phyloP scores from a whole-genome alignment of 2,797 vertebrate genomes.

The Tachyglossus aculeatus region DNA sequence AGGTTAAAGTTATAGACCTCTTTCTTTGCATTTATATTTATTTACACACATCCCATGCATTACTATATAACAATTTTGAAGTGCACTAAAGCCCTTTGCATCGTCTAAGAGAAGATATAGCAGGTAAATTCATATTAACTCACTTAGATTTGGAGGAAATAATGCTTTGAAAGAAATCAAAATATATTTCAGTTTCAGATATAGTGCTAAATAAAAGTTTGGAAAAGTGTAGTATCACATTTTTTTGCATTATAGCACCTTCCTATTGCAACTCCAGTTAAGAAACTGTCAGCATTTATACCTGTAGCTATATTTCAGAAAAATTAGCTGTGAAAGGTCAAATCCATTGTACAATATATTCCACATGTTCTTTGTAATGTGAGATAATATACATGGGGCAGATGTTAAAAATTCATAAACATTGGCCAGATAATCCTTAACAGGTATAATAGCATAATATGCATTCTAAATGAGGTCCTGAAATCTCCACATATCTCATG shows the following conservation, averaged over 20 bases:
- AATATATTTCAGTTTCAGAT: constrained; percentile 52
- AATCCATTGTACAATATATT: constrained; percentile 49
- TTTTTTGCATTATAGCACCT: constrained; percentile 68
- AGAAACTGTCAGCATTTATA: constrained; percentile 61
- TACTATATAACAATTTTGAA: constrained; percentile 29
- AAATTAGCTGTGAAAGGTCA: constrained; percentile 68
- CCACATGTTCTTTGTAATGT: constrained; percentile 20
- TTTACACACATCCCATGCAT: constrained; percentile 34
- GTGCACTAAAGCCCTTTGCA: constrained; percentile 25
- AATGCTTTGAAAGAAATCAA: constrained; percentile 35
- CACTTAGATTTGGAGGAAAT: not conserved
- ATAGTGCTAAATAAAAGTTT: constrained; percentile 63
- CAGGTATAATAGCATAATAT: constrained; percentile 13
- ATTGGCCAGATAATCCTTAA: constrained; percentile 39
- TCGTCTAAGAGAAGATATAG: constrained; percentile 20
- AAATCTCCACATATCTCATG: not conserved
- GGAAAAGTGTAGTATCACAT: constrained; percentile 52
- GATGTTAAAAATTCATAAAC: constrained; percentile 40
- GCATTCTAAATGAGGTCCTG: constrained; percentile 11
- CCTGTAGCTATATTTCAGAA: constrained; percentile 67
- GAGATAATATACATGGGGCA: not conserved
- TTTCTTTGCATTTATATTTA: no score
- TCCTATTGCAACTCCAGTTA: constrained; percentile 57
- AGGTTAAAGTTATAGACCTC: no score
- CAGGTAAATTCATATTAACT: constrained; percentile 31